phyloP scores from a whole-genome alignment of 2,888 invertebrate genomes.

The Synergus japonicus region DNA sequence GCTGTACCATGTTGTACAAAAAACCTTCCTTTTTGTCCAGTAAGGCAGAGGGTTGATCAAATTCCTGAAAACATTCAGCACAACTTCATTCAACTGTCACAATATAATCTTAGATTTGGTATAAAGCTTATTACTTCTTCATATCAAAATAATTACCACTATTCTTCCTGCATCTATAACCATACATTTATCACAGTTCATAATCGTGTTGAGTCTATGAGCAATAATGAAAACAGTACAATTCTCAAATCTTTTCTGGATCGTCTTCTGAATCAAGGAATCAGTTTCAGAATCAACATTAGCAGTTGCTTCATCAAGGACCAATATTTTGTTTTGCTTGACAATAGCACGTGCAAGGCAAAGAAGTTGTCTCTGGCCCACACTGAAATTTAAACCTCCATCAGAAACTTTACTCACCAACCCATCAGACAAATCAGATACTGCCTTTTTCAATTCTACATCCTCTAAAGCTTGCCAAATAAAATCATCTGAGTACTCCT shows the following conservation, averaged over 20 bases:
- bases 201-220: constrained; percentile 93
- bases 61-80: constrained; percentile 79
- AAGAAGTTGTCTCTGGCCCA: constrained; percentile 87
- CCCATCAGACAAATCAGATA: constrained; percentile 78
- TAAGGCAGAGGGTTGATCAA: constrained; percentile 86
- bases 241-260: constrained; percentile 86
- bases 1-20: constrained; percentile 84
- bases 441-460: constrained; percentile 85
- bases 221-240: constrained; percentile 95
- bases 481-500: constrained; percentile 76
- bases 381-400: constrained; percentile 88
- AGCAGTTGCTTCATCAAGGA: constrained; percentile 94
- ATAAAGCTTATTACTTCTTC: too few relatives aligned
- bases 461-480: constrained; percentile 80
- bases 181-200: constrained; percentile 93
- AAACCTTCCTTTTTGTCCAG: constrained; percentile 81
- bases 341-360: constrained; percentile 92
- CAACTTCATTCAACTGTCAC: not conserved
- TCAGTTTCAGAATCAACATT: constrained; percentile 92
- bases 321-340: constrained; percentile 86
- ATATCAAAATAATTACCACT: constrained; percentile 79
- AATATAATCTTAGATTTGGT: too few relatives aligned
- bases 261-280: constrained; percentile 89
- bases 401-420: constrained; percentile 87
- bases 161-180: constrained; percentile 90